Evolutionary conservation across 2,888 invertebrate species (phyloP).

Genomic region (Sphaeridia pumilis): DNA sequence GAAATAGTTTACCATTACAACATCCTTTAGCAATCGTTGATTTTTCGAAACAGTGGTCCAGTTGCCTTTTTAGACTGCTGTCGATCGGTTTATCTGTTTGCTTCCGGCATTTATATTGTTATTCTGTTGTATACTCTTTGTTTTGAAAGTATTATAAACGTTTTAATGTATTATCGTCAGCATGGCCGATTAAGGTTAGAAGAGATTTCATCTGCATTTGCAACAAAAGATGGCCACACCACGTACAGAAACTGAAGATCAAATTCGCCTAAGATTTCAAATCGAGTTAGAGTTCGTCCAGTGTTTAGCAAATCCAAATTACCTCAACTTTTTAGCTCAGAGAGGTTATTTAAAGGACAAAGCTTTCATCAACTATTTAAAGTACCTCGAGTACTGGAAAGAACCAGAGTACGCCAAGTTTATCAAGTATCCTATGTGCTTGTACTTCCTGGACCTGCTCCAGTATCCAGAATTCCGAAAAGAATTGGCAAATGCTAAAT

Average conservation of each 20-base stretch:
- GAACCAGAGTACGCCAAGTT: conserved; percentile 95
- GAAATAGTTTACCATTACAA: too few relatives aligned
- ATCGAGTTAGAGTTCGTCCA: conserved; percentile 98
- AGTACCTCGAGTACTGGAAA: conserved; percentile 95
- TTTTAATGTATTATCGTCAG: too few relatives aligned
- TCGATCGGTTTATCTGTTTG: too few relatives aligned
- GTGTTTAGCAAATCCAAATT: conserved; percentile 98
- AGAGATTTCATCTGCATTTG: too few relatives aligned
- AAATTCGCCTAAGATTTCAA: conserved; percentile 82
- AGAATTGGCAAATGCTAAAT: conserved; percentile 87
- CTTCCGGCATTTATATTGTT: too few relatives aligned
- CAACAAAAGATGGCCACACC: conserved; percentile 16
- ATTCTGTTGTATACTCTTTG: too few relatives aligned
- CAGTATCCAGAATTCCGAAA: conserved; percentile 95
- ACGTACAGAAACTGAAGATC: conserved; percentile 69
- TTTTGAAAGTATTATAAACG: too few relatives aligned
- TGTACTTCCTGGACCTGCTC: conserved; percentile 86
- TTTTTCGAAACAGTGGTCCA: too few relatives aligned
- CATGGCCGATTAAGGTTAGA: too few relatives aligned
- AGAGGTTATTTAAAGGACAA: conserved; percentile 92
- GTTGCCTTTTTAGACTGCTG: too few relatives aligned
- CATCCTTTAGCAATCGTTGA: too few relatives aligned
- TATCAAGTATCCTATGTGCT: conserved; percentile 94
- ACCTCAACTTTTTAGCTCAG: conserved; percentile 95
- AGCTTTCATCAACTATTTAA: conserved; percentile 89